Evolutionary conservation across 2,888 invertebrate species (phyloP), one percentile per base, ranked within the genome.

Genomic region (Lepidochrysops patricia): DNA sequence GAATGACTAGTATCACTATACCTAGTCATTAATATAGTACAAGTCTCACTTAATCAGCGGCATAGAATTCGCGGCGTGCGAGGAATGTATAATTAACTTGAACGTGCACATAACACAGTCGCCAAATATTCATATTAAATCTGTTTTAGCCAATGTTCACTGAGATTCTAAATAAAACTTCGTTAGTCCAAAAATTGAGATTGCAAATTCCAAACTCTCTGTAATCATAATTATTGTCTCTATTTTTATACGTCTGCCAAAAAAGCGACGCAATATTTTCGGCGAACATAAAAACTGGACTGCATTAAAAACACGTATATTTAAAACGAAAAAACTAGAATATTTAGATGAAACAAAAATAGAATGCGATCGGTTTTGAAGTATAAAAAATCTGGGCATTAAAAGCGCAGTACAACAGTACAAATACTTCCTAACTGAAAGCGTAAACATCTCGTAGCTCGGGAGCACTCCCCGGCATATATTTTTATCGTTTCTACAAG

Each of bases 401-500:
- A 32, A 54, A 54, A 54, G 29, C 13, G 54, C 26, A 57, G 32
- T 26, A 58, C 61, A 34, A 58, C 57, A 61, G 60, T 26, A 37
- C 35, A 61, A 61, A 61, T 61, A 63, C 58, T 58, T 60, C 61
- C 48, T 63, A 64, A 64, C 37, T 57, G 58, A 60, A 66, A 67
- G 67, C 69, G 74, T 64, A 74, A 72, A 74, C 71, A 73, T 63
- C 61, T 60, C 63, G 61, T 71, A 70, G 65, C 70, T 72, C 70
- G 70, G 63, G 71, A 68, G 69, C 72, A 70, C 70, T 72, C 63
- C 62, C 50, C 66, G 58, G 64, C 63, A 70, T 70, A 72, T 74
- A 76, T 77, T 82, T 80, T 81, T 80, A 82, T 79, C 75, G 73
- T 71, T 76, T 74, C 73, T 59, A 72, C 72, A 71, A 72, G 71